Evolutionary conservation across 2,113 vertebrate genomes (phyloP).

Genomic region (Coptodon bakossiorum): DNA sequence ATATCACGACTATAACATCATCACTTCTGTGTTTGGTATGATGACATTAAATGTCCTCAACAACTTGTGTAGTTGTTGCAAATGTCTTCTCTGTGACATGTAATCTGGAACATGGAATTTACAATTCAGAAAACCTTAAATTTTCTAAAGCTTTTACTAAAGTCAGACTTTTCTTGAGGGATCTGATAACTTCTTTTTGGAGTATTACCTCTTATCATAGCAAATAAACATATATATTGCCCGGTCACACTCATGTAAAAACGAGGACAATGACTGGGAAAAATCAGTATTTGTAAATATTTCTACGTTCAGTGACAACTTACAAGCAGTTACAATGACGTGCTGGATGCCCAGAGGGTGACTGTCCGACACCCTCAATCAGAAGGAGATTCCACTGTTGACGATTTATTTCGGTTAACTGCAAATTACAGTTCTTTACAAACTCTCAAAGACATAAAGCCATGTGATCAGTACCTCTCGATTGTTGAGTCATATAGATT

Average conservation of each 20-base stretch:
- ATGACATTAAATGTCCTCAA: background rate
- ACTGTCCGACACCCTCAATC: background rate
- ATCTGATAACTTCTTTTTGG: background rate
- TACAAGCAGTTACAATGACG: fast-evolving
- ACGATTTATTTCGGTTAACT: background rate
- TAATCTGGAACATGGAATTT: background rate
- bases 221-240: fast-evolving
- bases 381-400: background rate
- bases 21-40: background rate
- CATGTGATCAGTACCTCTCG: background rate
- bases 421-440: background rate
- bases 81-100: background rate
- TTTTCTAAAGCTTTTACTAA: background rate
- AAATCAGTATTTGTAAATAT: background rate
- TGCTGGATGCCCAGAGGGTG: fast-evolving
- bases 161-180: background rate
- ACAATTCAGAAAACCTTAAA: background rate
- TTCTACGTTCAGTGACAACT: background rate
- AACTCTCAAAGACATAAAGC: background rate
- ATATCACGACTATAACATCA: background rate
- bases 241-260: background rate
- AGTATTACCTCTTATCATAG: background rate
- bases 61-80: fast-evolving
- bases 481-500: background rate
- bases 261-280: fast-evolving